These are phyloP conservation scores for Geotrupes spiniger DNA, from an alignment of 2,888 invertebrate genomes.

Conservation along the genomic window DNA sequence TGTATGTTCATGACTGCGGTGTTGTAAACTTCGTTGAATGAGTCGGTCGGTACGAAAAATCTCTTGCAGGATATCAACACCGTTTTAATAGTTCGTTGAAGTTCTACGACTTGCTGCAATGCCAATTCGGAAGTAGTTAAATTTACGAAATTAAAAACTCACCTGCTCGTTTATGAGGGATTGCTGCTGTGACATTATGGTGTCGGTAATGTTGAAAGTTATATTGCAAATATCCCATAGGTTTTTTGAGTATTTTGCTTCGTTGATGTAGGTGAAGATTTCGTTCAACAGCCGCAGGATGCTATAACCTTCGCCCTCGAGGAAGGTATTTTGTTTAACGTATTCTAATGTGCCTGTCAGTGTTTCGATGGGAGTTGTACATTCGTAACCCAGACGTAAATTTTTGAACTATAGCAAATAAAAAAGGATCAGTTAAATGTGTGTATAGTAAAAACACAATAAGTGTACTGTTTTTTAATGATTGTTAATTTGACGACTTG, in stretches of 20 bases:
- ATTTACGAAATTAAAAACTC: constrained; percentile 30
- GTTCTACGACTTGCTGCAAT: constrained; percentile 24
- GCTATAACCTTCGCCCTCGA: constrained; percentile 65
- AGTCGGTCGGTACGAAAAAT: constrained; percentile 12
- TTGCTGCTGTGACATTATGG: constrained; percentile 62
- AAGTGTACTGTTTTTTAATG: no score
- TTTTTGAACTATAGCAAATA: constrained; percentile 50
- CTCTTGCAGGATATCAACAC: constrained; percentile 12
- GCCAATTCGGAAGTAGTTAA: background rate
- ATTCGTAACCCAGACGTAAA: constrained; percentile 62
- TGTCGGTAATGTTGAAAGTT: constrained; percentile 59
- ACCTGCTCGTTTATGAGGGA: constrained; percentile 74
- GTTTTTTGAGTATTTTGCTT: constrained; percentile 48
- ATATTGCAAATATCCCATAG: constrained; percentile 53
- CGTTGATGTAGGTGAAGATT: constrained; percentile 56
- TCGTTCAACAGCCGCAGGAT: constrained; percentile 57
- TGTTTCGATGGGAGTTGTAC: constrained; percentile 57
- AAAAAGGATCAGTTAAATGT: no score
- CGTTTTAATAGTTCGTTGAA: constrained; percentile 14
- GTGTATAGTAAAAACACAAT: no score
- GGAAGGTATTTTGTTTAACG: constrained; percentile 52
- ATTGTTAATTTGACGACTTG: no score
- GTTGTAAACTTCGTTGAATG: constrained; percentile 1
- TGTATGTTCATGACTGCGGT: constrained; percentile 8
- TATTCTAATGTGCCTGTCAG: constrained; percentile 56